Evolutionary conservation across 2,113 vertebrate genomes (phyloP), one percentile per base, ranked within the genome.

Genomic region (Nematolebias whitei): DNA sequence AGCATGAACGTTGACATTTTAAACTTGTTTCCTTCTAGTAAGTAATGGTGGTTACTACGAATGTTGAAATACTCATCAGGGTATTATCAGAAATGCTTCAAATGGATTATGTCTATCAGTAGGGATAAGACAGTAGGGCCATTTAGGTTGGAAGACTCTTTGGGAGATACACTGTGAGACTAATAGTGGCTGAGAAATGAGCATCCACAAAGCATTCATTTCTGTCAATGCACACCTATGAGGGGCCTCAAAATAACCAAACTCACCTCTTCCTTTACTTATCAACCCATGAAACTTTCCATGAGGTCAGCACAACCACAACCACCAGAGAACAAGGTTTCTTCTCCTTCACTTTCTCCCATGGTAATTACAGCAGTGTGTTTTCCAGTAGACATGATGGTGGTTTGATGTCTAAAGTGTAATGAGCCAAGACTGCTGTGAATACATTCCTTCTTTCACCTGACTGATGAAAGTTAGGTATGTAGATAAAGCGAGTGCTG

Each of bases 381-480:
- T 83, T 76, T 82, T 57, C 59, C 52, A 19, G 64, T 82, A 50
- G 71, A 56, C 76, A 88, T 85, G 74, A 73, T 71, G 86, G 82
- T 73, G 73, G 68, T 73, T 74, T 81, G 83, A 86, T 80, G 83
- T 74, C 79, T 80, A 57, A 67, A 39, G 59, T 55, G 80, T 78
- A 85, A 79, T 85, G 79, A 82, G 79, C 68, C 80, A 74, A 76
- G 71, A 77, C 83, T 69, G 58, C 71, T 5, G 13, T 67, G 72
- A 80, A 67, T 52, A 60, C 79, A 85, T 84, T 78, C 77, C 76
- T 80, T 43, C 38, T 54, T 52, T 15, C 71, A 86, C 75, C 83
- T 80, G 78, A 54, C 64, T 51, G 82, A 80, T 83, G 83, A 85
- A 70, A 51, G 70, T 35, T 43, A 60, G 64, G 59, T 69, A 70